Evolutionary conservation across 2,113 vertebrate genomes (phyloP), one percentile per base, ranked within the genome.

Genomic region (Chloroceryle aenea): DNA sequence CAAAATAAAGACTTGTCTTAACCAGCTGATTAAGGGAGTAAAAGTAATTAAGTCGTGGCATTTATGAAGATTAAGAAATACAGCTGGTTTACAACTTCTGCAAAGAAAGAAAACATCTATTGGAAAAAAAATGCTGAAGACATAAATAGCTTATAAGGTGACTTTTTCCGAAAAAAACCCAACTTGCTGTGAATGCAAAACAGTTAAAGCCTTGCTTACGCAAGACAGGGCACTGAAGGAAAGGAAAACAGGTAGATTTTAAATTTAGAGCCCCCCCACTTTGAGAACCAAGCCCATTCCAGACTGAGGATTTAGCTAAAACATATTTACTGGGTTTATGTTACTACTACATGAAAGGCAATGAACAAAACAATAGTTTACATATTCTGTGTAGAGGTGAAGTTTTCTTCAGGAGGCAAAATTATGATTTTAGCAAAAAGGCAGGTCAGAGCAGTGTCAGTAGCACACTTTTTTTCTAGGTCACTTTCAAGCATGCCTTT

Each of bases 11-110:
- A 64, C 72, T 36, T 78, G 78, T 64, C 26, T 67, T 92, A n/a
- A n/a, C 43, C 58, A 80, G 47, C 85, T 95, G 90, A 95, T 97
- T 97, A 97, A 96, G 93, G 79, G 77, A 89, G 82, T 94, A 96
- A 92, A 96, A 97, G 82, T 96, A 96, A 98, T 97, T 97, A 97
- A 97, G 76, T 80, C 26, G 2, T 87, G 78, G 95, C 93, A 90
- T 97, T 98, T 97, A 93, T 94, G 90, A 90, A 97, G 92, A 98
- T 97, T 95, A 97, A 97, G 96, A 98, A 97, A 95, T 97, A 94
- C 73, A 96, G 72, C 56, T 91, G 69, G 91, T 85, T 97, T 95
- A 85, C 71, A 96, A 95, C 95, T 89, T 95, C 61, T 77, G 73
- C 80, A 95, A 83, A 94, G 92, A 84, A 91, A 94, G 79, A 95